Evolutionary conservation across 2,797 vertebrate species (phyloP).

Genomic region (Petrocephalus sullivani): DNA sequence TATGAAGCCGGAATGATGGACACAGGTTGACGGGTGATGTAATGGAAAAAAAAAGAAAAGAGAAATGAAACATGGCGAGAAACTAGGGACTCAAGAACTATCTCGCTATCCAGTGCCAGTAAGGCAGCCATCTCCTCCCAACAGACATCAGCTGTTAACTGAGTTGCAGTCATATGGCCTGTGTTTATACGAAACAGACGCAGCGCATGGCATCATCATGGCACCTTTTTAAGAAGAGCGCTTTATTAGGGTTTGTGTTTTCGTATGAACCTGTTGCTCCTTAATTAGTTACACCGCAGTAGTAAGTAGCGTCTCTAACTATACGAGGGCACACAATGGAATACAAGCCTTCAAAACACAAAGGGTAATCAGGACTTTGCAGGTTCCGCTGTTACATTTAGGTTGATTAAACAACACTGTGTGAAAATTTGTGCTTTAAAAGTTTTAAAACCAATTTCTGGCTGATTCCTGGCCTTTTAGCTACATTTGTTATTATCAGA

Average conservation of each 20-base stretch:
- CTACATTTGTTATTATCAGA: conserved; percentile 44
- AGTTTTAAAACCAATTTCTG: conserved; percentile 13
- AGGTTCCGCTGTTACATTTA: neutral
- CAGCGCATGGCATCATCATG: conserved; percentile 37
- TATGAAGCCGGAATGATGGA: neutral
- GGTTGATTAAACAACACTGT: conserved; percentile 12
- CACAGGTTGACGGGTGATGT: neutral
- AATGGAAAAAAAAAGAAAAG: neutral
- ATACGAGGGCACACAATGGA: conserved; percentile 11
- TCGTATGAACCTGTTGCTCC: neutral
- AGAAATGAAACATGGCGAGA: neutral
- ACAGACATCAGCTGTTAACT: neutral
- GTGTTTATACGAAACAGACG: conserved; percentile 36
- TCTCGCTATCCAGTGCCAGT: neutral
- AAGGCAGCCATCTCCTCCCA: neutral
- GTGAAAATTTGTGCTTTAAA: conserved; percentile 21
- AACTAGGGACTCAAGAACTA: neutral
- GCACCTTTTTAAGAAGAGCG: conserved; percentile 39
- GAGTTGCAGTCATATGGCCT: conserved; percentile 9
- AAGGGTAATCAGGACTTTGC: neutral
- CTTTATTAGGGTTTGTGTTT: conserved; percentile 31
- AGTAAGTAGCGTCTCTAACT: conserved; percentile 8
- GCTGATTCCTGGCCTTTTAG: conserved; percentile 21
- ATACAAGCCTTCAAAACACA: neutral
- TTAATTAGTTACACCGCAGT: neutral